Evolutionary conservation across 2,113 vertebrate genomes (phyloP), one percentile per base, ranked within the genome.

Genomic region (Triplophysa siluroides): DNA sequence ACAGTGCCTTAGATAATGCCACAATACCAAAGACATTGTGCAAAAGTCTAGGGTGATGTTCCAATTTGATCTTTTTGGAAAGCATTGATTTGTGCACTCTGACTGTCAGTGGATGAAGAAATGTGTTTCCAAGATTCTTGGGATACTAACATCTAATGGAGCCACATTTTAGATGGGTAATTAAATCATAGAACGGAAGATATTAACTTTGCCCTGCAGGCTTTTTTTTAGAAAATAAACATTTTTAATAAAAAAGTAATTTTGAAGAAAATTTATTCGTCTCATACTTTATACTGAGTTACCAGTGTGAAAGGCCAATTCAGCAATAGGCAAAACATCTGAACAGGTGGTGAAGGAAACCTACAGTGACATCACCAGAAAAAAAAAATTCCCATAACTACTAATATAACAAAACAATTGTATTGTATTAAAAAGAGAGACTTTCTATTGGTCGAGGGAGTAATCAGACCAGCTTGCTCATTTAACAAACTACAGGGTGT

Each of bases 401-500:
- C 33, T 38, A 72, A 58, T 41, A 41, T 21, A 60, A 4, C 54
- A n/a, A 61, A 23, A 12, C 24, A 41, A 8, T 41, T 16, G 26
- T 26, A 24, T 75, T 29, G 5, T 63, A 45, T 45, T 18, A 19
- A 26, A 62, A 45, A 7, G 1, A 41, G 12, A 24, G 4, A 24
- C 33, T 45, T 23, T 61, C 24, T 60, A 61, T 26, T 26, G 56
- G n/a, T 60, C 21, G 5, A 24, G 5, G 38, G 50, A 74, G n/a
- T 74, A 47, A 75, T 75, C 72, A 1, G n/a, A 41, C 21, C 54
- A 58, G 54, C 54, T n/a, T 21, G 2, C 8, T 58, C 19, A 38
- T 65, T 41, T 24, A 62, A 75, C 41, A 63, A 75, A 75, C 21
- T 24, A 9, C 52, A 41, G 21, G 52, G 21, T 45, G 23, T 75